Evolutionary conservation across 2,888 invertebrate species (phyloP), one percentile per base, ranked within the genome.

Genomic region (Limnephilus marmoratus): DNA sequence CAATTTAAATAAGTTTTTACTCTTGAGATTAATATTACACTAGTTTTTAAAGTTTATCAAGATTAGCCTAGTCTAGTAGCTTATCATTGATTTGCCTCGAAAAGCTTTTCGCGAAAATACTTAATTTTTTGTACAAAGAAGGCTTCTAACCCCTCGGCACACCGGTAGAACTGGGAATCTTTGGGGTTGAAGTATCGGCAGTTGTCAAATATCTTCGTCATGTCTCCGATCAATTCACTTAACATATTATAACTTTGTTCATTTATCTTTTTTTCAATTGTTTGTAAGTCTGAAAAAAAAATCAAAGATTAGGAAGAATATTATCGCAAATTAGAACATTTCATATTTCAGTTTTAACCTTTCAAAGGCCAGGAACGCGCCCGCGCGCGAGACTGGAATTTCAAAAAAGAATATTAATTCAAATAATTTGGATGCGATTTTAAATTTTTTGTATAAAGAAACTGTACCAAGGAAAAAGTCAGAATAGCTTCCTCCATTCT

Each of bases 191-290:
- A 99, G 95, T 99, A 98, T 94, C 99, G 98, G 96, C 99, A 99
- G 96, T 99, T 99, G 96, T 99, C 99, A 96, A 99, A 99, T 95
- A 99, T 99, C 96, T 99, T 99, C 93, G 99, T 99, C 97, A 99
- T 98, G 95, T 99, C 99, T 95, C 98, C 98, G 95, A 99, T 98
- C 95, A 99, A 99, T 95, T 99, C 99, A 95, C 98, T 98, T 94
- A 99, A 96, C 95, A 98, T 98, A 94, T 97, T 97, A 95, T 99
- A 99, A 90, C 96, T 97, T 94, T 97, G 97, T 94, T 97, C 97
- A 94, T 97, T 97, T 95, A 99, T 97, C 96, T 98, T 98, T 94
- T 97, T 96, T 95, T 99, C 99, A 94, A 99, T 98, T 94, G 98
- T 98, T 95, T 98, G 98, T 94, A 99, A 96, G 97, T 99, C 99